Evolutionary conservation across 2,888 invertebrate genomes (phyloP).

Genomic region (Drosophila mercatorum): DNA sequence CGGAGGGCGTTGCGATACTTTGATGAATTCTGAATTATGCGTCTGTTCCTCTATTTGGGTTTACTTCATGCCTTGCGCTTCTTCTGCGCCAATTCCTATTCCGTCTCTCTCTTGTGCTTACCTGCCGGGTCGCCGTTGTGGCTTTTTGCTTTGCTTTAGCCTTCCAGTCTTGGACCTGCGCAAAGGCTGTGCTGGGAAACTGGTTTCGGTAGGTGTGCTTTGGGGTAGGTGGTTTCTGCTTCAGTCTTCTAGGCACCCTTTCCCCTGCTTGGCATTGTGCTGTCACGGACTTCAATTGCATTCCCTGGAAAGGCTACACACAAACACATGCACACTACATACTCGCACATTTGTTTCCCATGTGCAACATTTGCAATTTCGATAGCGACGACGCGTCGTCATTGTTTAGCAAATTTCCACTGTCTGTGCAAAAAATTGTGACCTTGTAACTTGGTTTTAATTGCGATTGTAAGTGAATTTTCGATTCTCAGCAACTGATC

Average conservation of each 20-base stretch:
- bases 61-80: slow-evolving; percentile 1
- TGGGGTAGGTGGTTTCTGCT: slow-evolving; percentile 65
- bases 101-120: slow-evolving; percentile 14
- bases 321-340: neutral
- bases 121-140: slow-evolving; percentile 52
- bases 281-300: slow-evolving; percentile 76
- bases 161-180: slow-evolving; percentile 76
- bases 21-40: slow-evolving; percentile 65
- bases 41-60: slow-evolving; percentile 48
- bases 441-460: slow-evolving; percentile 75
- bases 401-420: slow-evolving; percentile 62
- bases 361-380: slow-evolving; percentile 76
- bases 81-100: slow-evolving; percentile 44
- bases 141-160: slow-evolving; percentile 28
- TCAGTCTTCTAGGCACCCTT: slow-evolving; percentile 6
- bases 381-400: slow-evolving; percentile 63
- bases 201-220: slow-evolving; percentile 35
- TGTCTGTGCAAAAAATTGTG: slow-evolving; percentile 68
- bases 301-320: slow-evolving; percentile 61
- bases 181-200: slow-evolving; percentile 62
- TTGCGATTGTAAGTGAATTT: slow-evolving; percentile 65
- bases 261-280: slow-evolving; percentile 58
- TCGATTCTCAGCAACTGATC: slow-evolving; percentile 17
- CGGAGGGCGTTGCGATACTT: slow-evolving; percentile 26
- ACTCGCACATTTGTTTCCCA: slow-evolving; percentile 57